Conservation (phyloP, 2,888 invertebrate genomes). For the Cosmopolites sordidus region DNA sequence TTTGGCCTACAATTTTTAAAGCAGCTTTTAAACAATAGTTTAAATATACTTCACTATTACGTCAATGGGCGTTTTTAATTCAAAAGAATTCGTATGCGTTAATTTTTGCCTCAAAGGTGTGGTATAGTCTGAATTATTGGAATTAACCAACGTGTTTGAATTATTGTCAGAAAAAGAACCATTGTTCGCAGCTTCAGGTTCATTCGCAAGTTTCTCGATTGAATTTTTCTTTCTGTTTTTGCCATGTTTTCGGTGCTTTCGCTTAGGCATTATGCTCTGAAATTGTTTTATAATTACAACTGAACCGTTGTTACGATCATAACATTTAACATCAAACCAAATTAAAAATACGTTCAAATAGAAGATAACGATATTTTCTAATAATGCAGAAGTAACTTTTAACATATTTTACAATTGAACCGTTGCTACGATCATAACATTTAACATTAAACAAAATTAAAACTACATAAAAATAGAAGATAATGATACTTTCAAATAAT, state of each 20-base stretch:
- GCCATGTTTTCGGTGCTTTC: constrained; percentile 9
- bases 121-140: constrained; percentile 3
- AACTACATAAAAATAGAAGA: background rate
- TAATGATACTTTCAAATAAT: no score
- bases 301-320: background rate
- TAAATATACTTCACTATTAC: background rate
- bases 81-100: constrained; percentile 12
- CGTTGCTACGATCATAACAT: background rate
- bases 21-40: background rate
- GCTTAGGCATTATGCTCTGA: constrained; percentile 6
- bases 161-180: background rate
- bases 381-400: no score
- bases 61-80: constrained; percentile 16
- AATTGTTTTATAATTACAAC: background rate
- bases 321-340: background rate
- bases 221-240: constrained; percentile 4
- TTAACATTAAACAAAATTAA: background rate
- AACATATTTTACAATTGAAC: no score
- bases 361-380: no score
- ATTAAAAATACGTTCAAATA: background rate
- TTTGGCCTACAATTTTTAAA: background rate
- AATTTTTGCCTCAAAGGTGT: constrained; percentile 5
- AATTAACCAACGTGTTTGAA: constrained; percentile 6
- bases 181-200: background rate
- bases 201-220: background rate